Evolutionary conservation across 92 coral and sea anemone species (phyloP), one percentile per base, ranked within the genome.

Genomic region (Zoanthus sociatus): DNA sequence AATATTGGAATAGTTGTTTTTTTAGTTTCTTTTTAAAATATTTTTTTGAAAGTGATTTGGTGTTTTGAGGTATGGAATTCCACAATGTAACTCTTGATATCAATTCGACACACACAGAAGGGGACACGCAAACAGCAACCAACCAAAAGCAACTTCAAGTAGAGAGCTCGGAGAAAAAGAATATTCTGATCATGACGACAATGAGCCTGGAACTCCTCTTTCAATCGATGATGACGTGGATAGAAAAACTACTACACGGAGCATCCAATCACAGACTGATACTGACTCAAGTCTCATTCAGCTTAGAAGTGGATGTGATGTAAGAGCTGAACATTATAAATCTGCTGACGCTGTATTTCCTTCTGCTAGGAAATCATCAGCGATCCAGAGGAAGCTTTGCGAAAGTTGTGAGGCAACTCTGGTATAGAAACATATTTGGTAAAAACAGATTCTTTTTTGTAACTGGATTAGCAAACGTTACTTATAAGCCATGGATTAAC

Each of bases 341-440:
- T 81, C 85, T 37, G 60, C 75, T 47, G 85, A 81, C 58, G 85
- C 69, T 6, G 75, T 64, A 9, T 81, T 81, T 11, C 46, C 70
- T 9, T 26, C 75, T 64, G 14, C 45, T 9, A 81, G 75, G 21
- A 53, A 30, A 42, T 16, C 85, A 26, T 37, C 42, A 0, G 73
- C 18, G 6, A 64, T 79, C 71, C 54, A 61, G 3, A 45, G 56
- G 55, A 79, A 66, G 37, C 63, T 63, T 63, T 79, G 71, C 46
- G 84, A 60, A 60, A 79, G 84, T 37, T 61, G 56, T 33, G 73
- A 79, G 13, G 84, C 84, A 33, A 79, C 84, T 60, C 20, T 79
- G 50, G 84, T 79, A 9, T 79, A 76, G 3, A 9, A 26, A 26
- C 26, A 26, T 26, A 26, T 26, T 26, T 26, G 26, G 26, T 26